phyloP scores from a whole-genome alignment of 1,140 invertebrate species.

The Neodiprion pinetum region DNA sequence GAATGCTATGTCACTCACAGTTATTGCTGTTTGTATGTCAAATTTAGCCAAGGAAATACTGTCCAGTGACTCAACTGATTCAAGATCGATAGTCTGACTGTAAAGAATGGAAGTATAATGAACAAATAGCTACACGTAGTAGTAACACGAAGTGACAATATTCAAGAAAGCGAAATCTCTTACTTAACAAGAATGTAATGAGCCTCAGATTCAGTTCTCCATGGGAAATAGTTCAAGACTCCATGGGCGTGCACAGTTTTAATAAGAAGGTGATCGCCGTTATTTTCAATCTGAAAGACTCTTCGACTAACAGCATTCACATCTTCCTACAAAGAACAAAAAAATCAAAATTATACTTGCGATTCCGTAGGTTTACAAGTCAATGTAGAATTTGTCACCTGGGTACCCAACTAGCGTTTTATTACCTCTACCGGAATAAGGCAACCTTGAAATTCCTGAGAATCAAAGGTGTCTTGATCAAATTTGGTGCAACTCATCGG shows the following conservation, averaged over 20 bases:
- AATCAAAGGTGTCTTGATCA: slow-evolving; percentile 29
- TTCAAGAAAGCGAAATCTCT: slow-evolving; percentile 19
- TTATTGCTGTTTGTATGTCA: slow-evolving; percentile 29
- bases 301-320: slow-evolving; percentile 39
- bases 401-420: too few relatives aligned
- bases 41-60: slow-evolving; percentile 24
- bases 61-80: slow-evolving; percentile 28
- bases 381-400: too few relatives aligned
- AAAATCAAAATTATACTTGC: slow-evolving; percentile 6
- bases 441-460: slow-evolving; percentile 34
- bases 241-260: slow-evolving; percentile 42
- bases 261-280: slow-evolving; percentile 40
- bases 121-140: slow-evolving; percentile 2
- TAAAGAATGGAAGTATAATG: slow-evolving; percentile 33
- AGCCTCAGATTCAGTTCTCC: slow-evolving; percentile 44
- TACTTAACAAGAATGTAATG: slow-evolving; percentile 54
- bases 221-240: slow-evolving; percentile 53
- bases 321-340: slow-evolving; percentile 35
- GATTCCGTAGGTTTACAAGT: not conserved
- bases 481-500: slow-evolving; percentile 42
- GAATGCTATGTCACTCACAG: slow-evolving; percentile 43
- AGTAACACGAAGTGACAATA: slow-evolving; percentile 6
- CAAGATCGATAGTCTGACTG: slow-evolving; percentile 55
- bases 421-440: slow-evolving; percentile 33
- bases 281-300: slow-evolving; percentile 43